phyloP scores from a whole-genome alignment of 2,888 invertebrate species.

The Drosophila paracracens region DNA sequence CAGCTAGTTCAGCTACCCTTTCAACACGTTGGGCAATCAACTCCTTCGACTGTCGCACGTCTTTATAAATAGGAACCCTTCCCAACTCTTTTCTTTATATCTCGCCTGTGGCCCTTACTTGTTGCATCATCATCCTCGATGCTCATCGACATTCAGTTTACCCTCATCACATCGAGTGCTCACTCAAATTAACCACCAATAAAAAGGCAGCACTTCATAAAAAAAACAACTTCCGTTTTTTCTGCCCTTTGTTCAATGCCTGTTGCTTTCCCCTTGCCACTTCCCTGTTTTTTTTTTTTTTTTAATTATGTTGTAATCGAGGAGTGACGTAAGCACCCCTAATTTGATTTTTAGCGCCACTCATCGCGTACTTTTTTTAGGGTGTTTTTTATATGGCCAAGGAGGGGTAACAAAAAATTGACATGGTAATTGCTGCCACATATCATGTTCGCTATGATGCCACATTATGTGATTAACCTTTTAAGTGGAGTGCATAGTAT shows the following conservation, averaged over 20 bases:
- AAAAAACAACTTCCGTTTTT: slow-evolving; percentile 78
- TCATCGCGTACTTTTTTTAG: slow-evolving; percentile 65
- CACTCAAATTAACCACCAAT: slow-evolving; percentile 82
- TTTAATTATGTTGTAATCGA: slow-evolving; percentile 78
- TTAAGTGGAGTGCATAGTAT: slow-evolving; percentile 13
- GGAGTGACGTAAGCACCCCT: slow-evolving; percentile 73
- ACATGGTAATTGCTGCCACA: slow-evolving; percentile 59
- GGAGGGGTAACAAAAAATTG: slow-evolving; percentile 52
- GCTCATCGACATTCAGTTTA: slow-evolving; percentile 43
- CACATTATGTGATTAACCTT: slow-evolving; percentile 63
- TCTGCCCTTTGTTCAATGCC: slow-evolving; percentile 45
- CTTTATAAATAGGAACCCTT: slow-evolving; percentile 64
- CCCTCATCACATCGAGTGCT: slow-evolving; percentile 74
- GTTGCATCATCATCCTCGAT: slow-evolving; percentile 63
- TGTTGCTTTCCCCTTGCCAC: slow-evolving; percentile 51
- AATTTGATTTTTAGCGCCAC: slow-evolving; percentile 81
- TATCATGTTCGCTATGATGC: slow-evolving; percentile 36
- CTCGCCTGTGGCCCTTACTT: slow-evolving; percentile 32
- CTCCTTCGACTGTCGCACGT: slow-evolving; percentile 43
- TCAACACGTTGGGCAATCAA: slow-evolving; percentile 72
- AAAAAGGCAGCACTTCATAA: slow-evolving; percentile 80
- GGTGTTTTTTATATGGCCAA: slow-evolving; percentile 51
- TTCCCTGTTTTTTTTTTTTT: slow-evolving; percentile 39
- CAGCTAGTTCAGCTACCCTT: slow-evolving; percentile 47
- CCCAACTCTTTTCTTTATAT: slow-evolving; percentile 29